Conservation (phyloP, 2,888 invertebrate genomes). For the Caenorhabditis sulstoni region DNA sequence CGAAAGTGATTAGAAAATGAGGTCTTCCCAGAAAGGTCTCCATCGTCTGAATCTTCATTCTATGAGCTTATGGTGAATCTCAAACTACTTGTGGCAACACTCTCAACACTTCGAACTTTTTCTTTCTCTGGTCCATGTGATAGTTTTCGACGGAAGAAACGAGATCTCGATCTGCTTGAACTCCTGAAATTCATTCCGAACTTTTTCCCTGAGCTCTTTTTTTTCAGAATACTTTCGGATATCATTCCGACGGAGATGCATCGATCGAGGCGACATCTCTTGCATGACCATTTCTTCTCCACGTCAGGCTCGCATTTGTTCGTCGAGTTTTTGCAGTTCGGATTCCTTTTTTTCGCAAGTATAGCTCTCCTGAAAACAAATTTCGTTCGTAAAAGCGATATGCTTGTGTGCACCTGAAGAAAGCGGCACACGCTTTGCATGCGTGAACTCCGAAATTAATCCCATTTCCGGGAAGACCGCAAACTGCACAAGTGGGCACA, state of each 20-base stretch:
- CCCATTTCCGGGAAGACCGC: not conserved
- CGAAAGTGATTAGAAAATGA: constrained; percentile 1
- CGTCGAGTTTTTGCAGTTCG: not conserved
- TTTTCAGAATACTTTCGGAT: constrained; percentile 8
- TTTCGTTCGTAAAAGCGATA: too few species aligned
- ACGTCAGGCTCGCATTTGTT: not conserved
- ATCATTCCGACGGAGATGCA: constrained; percentile 16
- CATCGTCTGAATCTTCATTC: not conserved
- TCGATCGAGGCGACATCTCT: constrained; percentile 13
- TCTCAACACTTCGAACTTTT: too few species aligned
- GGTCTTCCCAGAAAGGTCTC: constrained; percentile 7
- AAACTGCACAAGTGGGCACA: not conserved
- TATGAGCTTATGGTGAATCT: too few species aligned
- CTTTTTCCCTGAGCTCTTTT: too few species aligned
- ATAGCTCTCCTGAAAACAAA: not conserved
- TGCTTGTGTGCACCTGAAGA: not conserved
- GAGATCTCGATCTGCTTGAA: too few species aligned
- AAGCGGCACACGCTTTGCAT: not conserved
- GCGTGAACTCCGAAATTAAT: not conserved
- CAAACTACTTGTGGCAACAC: too few species aligned
- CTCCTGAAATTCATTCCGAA: too few species aligned
- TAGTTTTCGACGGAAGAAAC: too few species aligned
- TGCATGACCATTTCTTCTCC: constrained; percentile 4
- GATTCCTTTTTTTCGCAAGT: not conserved
- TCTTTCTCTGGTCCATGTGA: too few species aligned